Evolutionary conservation across 2,888 invertebrate species (phyloP), one percentile per base, ranked within the genome.

Genomic region (Podotricha telesiphe): DNA sequence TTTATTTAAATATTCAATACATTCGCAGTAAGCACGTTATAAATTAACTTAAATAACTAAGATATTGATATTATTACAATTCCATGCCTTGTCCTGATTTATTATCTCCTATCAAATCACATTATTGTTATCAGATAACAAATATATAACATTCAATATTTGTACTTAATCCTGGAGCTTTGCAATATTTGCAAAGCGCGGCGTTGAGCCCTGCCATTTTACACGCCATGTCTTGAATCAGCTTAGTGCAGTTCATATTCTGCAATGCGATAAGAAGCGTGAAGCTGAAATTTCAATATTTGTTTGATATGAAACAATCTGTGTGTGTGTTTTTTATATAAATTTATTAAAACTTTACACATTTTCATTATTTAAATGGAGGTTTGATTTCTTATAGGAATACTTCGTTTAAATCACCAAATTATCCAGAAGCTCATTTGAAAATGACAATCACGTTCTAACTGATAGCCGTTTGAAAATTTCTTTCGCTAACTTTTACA

Each of bases 351-450:
- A 22, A 20, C 40, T 1, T 53, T 11, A 37, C 15, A 20, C 15
- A 10, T 45, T 45, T 2, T 45, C 42, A 22, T 22, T 8, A n/a
- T 59, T 42, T 11, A 42, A 0, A 20, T 13, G n/a, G 2, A 45
- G 8, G 42, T 37, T 37, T 42, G 1, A 58, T 42, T n/a, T 59
- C 22, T 48, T 62, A 19, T 62, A 34, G 13, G 15, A 47, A 37
- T 37, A 34, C 13, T 3, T 61, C 19, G 11, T 34, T 17, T 62
- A 37, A 62, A 37, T 34, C 37, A 62, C 37, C 19, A 50, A 20
- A 34, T 66, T 70, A 66, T 68, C 68, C 17, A 45, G 37, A 42
- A 66, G 66, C 64, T 63, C 17, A 65, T 72, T 72, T 68, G n/a
- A 68, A 42, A 65, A 66, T 68, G 45, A 45, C 42, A 45, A 37